Evolutionary conservation across 2,113 vertebrate species (phyloP).

Genomic region (Illadopsis cleaveri): DNA sequence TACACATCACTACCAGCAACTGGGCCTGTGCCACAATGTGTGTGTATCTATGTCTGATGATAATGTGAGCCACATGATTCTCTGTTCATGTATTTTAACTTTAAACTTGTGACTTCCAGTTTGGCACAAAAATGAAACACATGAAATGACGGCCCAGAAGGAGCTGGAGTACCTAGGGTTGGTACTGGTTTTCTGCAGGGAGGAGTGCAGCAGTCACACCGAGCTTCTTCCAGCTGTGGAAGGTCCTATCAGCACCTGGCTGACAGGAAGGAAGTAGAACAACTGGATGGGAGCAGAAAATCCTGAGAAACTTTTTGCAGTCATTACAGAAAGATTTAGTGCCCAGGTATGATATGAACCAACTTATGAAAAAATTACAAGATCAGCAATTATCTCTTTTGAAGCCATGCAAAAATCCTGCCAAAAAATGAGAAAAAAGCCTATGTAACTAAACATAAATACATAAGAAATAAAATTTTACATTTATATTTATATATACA

Average conservation of each 20-base stretch:
- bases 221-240: rapidly evolving
- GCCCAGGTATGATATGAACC: neutral
- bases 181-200: neutral
- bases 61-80: rapidly evolving
- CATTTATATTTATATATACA: neutral
- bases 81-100: neutral
- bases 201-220: neutral
- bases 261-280: neutral
- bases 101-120: neutral
- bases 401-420: neutral
- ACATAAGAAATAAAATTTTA: neutral
- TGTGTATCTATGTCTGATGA: neutral
- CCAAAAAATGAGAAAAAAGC: neutral
- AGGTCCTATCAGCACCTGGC: neutral
- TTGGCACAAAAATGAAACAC: neutral
- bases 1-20: neutral
- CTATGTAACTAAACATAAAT: neutral
- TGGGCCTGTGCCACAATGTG: neutral
- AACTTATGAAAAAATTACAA: neutral
- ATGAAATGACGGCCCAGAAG: rapidly evolving
- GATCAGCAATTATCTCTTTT: neutral
- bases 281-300: neutral
- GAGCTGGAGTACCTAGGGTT: neutral
- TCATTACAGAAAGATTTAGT: neutral
- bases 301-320: neutral